Evolutionary conservation across 2,797 vertebrate species (phyloP), one percentile per base, ranked within the genome.

Genomic region (Rhyacichthys aspro): DNA sequence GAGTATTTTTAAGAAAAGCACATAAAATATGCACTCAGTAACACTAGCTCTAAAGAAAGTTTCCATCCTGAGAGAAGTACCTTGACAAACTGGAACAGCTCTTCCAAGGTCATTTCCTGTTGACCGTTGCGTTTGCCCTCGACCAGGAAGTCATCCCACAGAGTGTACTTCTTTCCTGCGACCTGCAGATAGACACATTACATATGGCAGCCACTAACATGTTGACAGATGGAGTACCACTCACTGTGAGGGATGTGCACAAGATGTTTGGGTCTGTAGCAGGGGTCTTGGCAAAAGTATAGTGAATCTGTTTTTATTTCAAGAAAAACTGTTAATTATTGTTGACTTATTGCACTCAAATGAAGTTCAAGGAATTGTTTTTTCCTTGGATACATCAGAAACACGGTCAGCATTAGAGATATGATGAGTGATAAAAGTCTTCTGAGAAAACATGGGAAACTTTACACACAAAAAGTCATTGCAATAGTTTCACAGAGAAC

Each of bases 101-200:
- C 93, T 56, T 79, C 81, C 88, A 98, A 88, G 5, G 90, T 97
- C 92, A 94, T 90, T 67, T 93, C 95, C 71, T 93, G 89, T 67
- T 90, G 80, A 2, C 84, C 76, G 6, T 72, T 1, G 0, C 59
- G 0, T 18, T 83, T 79, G 49, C 93, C 93, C 41, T 57, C 74
- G 58, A 97, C 85, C 37, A 85, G 88, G 84, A 96, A 87, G 65
- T 82, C 67, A 63, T 94, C 85, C 94, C 95, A 96, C 70, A 80
- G 78, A 73, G 87, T 95, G 93, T 92, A 95, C 28, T 86, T 65
- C 5, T 75, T 39, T 91, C 92, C 94, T 89, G 88, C 88, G 32
- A 90, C 86, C 91, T 94, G 86, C 37, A 28, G 78, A 90, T 57
- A 81, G 83, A 92, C 82, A 88, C 3, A 16, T 63, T 28, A 73